Conservation (phyloP, 92 coral and sea anemone genomes). For the Phenganax marumi region DNA sequence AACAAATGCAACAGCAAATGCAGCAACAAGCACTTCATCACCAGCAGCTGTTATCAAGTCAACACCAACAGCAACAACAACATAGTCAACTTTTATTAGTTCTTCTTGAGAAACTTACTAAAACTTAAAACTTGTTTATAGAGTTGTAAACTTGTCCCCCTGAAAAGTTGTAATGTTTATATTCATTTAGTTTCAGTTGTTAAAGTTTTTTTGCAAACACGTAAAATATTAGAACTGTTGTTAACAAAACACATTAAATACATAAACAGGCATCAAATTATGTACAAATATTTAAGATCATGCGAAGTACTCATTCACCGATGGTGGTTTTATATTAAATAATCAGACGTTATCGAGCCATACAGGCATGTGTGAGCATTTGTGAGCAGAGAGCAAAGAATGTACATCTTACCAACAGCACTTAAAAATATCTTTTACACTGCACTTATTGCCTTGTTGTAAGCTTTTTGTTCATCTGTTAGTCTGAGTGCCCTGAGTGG, state of each 20-base stretch:
- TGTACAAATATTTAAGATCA: not conserved
- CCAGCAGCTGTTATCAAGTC: not conserved
- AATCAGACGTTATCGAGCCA: not conserved
- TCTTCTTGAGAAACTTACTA: not conserved
- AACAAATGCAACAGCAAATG: not conserved
- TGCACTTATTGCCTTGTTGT: slow-evolving; percentile 47
- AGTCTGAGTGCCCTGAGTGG: slow-evolving; percentile 44
- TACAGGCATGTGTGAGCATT: slow-evolving; percentile 32
- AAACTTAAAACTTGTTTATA: not conserved
- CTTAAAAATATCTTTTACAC: slow-evolving; percentile 23
- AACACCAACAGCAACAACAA: slow-evolving; percentile 1
- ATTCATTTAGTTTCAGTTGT: not conserved
- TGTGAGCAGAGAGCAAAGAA: slow-evolving; percentile 25
- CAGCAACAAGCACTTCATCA: not conserved
- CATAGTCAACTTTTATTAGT: not conserved
- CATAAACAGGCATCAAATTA: not conserved
- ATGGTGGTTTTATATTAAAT: slow-evolving; percentile 7
- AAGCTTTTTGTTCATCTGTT: slow-evolving; percentile 44
- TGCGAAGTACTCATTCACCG: not conserved
- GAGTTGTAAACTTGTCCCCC: not conserved
- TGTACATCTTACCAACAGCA: slow-evolving; percentile 27
- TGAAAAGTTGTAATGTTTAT: not conserved
- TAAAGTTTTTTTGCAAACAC: not conserved
- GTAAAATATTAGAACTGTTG: not conserved
- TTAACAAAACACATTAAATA: not conserved